Conservation (phyloP, 64 coral and sea anemone species). For the Pocillopora damicornis region DNA sequence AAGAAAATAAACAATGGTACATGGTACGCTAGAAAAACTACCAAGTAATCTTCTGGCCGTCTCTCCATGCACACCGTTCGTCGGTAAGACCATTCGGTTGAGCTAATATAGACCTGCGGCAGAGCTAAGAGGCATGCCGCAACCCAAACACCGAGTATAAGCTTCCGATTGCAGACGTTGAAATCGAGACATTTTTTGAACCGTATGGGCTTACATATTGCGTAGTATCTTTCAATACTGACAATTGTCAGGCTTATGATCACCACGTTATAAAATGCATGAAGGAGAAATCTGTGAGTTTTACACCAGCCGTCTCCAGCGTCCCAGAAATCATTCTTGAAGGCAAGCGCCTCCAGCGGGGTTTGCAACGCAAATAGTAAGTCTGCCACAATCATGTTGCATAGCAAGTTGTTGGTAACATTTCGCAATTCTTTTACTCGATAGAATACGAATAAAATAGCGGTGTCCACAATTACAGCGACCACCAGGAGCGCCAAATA, state of each 20-base stretch:
- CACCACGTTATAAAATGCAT: slow-evolving; percentile 46
- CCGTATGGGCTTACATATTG: slow-evolving; percentile 46
- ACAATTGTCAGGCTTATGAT: slow-evolving; percentile 44
- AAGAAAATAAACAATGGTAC: slow-evolving; percentile 43
- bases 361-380: slow-evolving; percentile 49
- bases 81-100: neutral
- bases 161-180: neutral
- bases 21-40: slow-evolving; percentile 44
- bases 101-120: slow-evolving; percentile 43
- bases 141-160: slow-evolving; percentile 23
- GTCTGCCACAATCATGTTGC: slow-evolving; percentile 50
- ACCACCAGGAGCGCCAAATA: slow-evolving; percentile 29
- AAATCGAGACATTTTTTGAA: slow-evolving; percentile 29
- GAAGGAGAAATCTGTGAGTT: slow-evolving; percentile 22
- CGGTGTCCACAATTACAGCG: slow-evolving; percentile 36
- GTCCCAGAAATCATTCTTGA: neutral
- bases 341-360: slow-evolving; percentile 27
- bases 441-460: slow-evolving; percentile 36
- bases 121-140: slow-evolving; percentile 6
- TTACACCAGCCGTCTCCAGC: slow-evolving; percentile 31
- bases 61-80: slow-evolving; percentile 24
- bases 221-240: slow-evolving; percentile 50
- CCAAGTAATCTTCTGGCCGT: slow-evolving; percentile 15
- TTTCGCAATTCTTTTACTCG: slow-evolving; percentile 46
- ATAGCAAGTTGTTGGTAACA: slow-evolving; percentile 43